These are phyloP conservation scores for Leptopilina boulardi DNA, from an alignment of 1,140 invertebrate species.

Conservation along the genomic window DNA sequence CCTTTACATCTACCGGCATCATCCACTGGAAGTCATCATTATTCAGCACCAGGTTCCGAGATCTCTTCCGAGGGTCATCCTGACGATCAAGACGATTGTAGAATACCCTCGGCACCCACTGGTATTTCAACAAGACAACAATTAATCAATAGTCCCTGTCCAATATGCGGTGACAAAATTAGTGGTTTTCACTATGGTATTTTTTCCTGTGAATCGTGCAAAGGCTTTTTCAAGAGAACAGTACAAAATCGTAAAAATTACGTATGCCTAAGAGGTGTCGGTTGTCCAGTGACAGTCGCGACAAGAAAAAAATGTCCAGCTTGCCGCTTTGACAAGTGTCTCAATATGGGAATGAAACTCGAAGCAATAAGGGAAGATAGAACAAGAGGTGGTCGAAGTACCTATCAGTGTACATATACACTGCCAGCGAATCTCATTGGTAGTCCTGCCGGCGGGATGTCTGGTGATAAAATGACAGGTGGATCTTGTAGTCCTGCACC, in stretches of 20 bases:
- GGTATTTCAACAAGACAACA: conserved; percentile 90
- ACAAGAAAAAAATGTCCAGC: conserved; percentile 98
- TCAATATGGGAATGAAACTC: conserved; percentile 97
- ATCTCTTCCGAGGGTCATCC: conserved; percentile 63
- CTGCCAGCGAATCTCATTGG: conserved; percentile 83
- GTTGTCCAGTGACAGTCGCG: conserved; percentile 92
- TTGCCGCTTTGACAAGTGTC: conserved; percentile 97
- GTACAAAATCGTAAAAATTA: conserved; percentile 99
- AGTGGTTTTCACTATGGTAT: conserved; percentile 97
- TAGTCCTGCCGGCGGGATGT: conserved; percentile 65
- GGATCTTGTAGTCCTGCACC: conserved; percentile 71
- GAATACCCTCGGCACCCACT: conserved; percentile 78
- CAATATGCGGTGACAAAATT: conserved; percentile 96
- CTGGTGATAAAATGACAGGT: conserved; percentile 65
- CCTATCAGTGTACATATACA: conserved; percentile 95
- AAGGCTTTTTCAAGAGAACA: conserved; percentile 98
- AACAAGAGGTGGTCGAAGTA: conserved; percentile 95
- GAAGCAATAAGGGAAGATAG: conserved; percentile 97
- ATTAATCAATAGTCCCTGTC: conserved; percentile 89
- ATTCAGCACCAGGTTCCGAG: conserved; percentile 59
- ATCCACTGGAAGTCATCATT: conserved; percentile 59
- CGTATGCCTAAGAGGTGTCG: conserved; percentile 92
- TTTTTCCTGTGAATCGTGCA: conserved; percentile 97
- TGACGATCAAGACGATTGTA: conserved; percentile 73
- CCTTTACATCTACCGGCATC: conserved; percentile 73